A percentile compares a stretch with the other conserved stretches of the same genome.
Evolutionary conservation across 1,140 invertebrate species (phyloP).

Genomic region (Holcopasites calliopsidis): DNA sequence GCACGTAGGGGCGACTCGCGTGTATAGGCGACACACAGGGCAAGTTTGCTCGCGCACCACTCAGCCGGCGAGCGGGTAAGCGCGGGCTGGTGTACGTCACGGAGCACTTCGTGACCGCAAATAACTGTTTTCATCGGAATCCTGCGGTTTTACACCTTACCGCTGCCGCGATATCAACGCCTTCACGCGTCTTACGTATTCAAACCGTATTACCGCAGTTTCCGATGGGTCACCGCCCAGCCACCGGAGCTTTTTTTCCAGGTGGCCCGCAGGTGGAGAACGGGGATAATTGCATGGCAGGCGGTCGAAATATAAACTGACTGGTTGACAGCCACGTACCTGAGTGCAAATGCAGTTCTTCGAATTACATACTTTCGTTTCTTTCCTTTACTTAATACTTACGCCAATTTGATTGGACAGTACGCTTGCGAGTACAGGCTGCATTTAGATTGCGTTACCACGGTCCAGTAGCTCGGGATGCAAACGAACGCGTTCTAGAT

Average conservation of each 20-base stretch:
- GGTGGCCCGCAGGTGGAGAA: background rate
- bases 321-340: too few relatives aligned
- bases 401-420: background rate
- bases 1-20: background rate
- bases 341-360: too few relatives aligned
- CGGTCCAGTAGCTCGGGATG: conserved; percentile 33
- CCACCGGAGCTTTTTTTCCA: conserved; percentile 16
- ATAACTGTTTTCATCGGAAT: conserved; percentile 74
- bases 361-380: too few relatives aligned
- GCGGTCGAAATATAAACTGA: too few relatives aligned
- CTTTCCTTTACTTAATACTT: too few relatives aligned
- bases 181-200: conserved; percentile 54
- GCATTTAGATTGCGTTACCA: conserved; percentile 54
- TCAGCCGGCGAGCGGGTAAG: background rate
- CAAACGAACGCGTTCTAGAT: conserved; percentile 44
- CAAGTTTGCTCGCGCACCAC: conserved; percentile 25
- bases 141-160: conserved; percentile 70
- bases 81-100: conserved; percentile 39
- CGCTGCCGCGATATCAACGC: conserved; percentile 66
- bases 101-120: conserved; percentile 67
- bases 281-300: too few relatives aligned
- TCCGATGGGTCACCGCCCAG: conserved; percentile 41
- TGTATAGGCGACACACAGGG: background rate
- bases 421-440: conserved; percentile 24
- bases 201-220: conserved; percentile 55